A percentile compares a stretch with the other conserved stretches of the same genome.
Evolutionary conservation across 2,888 invertebrate genomes (phyloP).

Genomic region (Phalera bucephala): DNA sequence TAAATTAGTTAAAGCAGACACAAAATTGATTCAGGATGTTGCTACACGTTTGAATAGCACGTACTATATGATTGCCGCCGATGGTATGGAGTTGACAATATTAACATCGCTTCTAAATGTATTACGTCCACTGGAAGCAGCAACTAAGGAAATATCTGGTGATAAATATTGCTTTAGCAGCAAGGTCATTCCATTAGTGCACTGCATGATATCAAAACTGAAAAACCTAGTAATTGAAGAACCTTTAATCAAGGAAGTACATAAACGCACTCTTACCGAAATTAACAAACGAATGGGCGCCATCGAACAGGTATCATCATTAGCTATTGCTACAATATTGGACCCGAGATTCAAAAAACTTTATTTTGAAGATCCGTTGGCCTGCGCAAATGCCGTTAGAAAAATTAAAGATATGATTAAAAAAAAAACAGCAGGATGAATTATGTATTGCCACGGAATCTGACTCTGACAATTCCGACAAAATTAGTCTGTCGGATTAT

Average conservation of each 20-base stretch:
- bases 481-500: too few species aligned
- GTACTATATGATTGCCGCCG: slow-evolving; percentile 12
- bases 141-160: background rate
- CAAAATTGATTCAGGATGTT: slow-evolving; percentile 11
- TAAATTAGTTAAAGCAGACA: slow-evolving; percentile 7
- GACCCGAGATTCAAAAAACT: slow-evolving; percentile 21
- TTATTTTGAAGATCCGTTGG: slow-evolving; percentile 12
- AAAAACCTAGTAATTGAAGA: slow-evolving; percentile 16
- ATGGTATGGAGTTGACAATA: slow-evolving; percentile 20
- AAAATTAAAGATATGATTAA: slow-evolving; percentile 8
- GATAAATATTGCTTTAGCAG: slow-evolving; percentile 11
- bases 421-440: too few species aligned
- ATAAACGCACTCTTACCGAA: slow-evolving; percentile 8
- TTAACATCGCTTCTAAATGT: slow-evolving; percentile 13
- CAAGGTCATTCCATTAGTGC: slow-evolving; percentile 25
- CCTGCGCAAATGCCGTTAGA: slow-evolving; percentile 8
- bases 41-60: slow-evolving; percentile 14
- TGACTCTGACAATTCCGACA: too few species aligned
- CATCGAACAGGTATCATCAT: slow-evolving; percentile 11
- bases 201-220: slow-evolving; percentile 19
- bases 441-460: too few species aligned
- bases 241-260: slow-evolving; percentile 14
- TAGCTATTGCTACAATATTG: slow-evolving; percentile 18
- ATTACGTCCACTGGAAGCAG: slow-evolving; percentile 1
- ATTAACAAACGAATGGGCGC: slow-evolving; percentile 14